Conservation (phyloP, 2,888 invertebrate species). For the Alitta virens region DNA sequence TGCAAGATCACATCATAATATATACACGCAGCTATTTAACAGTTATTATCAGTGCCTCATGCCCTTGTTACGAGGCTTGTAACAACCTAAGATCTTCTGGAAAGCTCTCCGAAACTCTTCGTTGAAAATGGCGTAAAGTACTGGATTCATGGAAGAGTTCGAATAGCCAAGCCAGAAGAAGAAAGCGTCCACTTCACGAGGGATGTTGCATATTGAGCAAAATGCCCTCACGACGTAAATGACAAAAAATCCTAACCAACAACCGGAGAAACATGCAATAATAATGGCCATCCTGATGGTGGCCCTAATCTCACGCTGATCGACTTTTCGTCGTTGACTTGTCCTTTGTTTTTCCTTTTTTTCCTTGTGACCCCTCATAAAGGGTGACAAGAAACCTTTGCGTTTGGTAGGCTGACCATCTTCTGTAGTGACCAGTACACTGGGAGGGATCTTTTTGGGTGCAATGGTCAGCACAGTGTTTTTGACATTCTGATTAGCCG, state of each 20-base stretch:
- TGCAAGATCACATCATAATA: no score
- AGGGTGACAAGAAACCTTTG: conserved; percentile 3
- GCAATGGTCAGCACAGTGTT: conserved; percentile 7
- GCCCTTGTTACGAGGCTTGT: conserved; percentile 3
- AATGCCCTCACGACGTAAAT: conserved; percentile 53
- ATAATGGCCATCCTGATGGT: conserved; percentile 57
- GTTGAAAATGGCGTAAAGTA: conserved; percentile 56
- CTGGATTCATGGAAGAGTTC: conserved; percentile 55
- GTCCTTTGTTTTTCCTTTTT: conserved; percentile 10
- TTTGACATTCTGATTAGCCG: neutral
- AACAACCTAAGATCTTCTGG: conserved; percentile 37
- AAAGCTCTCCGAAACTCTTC: conserved; percentile 55
- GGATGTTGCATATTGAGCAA: conserved; percentile 39
- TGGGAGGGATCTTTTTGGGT: neutral
- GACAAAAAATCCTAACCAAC: conserved; percentile 57
- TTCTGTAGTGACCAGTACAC: neutral
- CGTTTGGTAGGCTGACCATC: neutral
- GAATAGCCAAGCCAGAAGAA: conserved; percentile 57
- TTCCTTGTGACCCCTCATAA: neutral
- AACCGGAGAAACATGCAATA: conserved; percentile 55
- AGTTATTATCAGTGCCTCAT: no score
- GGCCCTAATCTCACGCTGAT: conserved; percentile 52
- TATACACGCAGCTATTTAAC: no score
- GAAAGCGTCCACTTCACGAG: conserved; percentile 45
- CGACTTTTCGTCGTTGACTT: conserved; percentile 25